Evolutionary conservation across 2,888 invertebrate species (phyloP).

Genomic region (Sphaerophoria rueppellii): DNA sequence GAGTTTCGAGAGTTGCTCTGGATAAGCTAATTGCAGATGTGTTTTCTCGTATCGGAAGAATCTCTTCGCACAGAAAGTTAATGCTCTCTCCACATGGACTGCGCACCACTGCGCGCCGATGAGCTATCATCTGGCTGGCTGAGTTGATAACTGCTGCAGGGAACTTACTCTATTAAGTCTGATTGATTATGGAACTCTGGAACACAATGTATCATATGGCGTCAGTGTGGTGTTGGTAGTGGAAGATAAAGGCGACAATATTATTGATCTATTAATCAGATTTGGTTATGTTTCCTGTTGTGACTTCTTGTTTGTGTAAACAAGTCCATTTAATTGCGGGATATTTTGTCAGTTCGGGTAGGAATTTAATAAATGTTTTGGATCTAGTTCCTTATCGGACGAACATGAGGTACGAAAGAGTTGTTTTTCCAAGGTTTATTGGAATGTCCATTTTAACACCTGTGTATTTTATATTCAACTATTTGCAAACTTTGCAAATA

Average conservation of each 20-base stretch:
- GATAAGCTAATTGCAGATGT: slow-evolving; percentile 64
- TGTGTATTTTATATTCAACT: too few species aligned
- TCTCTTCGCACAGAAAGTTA: slow-evolving; percentile 15
- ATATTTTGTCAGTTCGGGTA: not conserved
- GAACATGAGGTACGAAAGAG: not conserved
- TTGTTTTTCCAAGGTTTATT: slow-evolving; percentile 18
- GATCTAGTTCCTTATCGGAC: not conserved
- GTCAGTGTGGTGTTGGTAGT: slow-evolving; percentile 25
- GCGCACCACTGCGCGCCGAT: not conserved
- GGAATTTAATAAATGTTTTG: not conserved
- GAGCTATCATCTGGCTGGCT: not conserved
- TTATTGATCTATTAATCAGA: slow-evolving; percentile 46
- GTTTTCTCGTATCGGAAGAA: slow-evolving; percentile 32
- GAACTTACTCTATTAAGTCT: slow-evolving; percentile 32
- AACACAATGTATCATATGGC: slow-evolving; percentile 50
- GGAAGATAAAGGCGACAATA: slow-evolving; percentile 37
- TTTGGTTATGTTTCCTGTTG: slow-evolving; percentile 34
- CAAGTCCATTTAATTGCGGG: slow-evolving; percentile 19
- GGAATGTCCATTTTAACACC: not conserved
- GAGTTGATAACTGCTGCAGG: not conserved
- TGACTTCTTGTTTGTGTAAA: slow-evolving; percentile 31
- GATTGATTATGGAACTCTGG: slow-evolving; percentile 42
- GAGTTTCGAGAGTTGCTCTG: slow-evolving; percentile 27
- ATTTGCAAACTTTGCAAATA: too few species aligned
- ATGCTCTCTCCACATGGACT: slow-evolving; percentile 19